These are phyloP conservation scores for Ennomos erosarius DNA, from an alignment of 2,888 invertebrate genomes.

Conservation along the genomic window DNA sequence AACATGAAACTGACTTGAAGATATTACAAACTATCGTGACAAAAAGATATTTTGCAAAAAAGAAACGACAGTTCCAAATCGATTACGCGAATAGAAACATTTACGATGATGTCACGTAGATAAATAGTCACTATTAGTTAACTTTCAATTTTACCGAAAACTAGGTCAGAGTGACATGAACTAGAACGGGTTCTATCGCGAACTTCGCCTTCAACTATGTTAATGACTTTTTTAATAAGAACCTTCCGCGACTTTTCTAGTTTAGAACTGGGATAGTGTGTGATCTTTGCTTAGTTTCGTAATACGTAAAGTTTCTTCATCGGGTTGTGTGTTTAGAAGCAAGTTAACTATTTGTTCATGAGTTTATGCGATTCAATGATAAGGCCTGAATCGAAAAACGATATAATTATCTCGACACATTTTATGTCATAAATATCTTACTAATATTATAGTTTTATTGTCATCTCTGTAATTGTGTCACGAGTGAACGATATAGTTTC, in stretches of 20 bases:
- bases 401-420: too few relatives aligned
- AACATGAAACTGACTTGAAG: too few relatives aligned
- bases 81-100: conserved; percentile 7
- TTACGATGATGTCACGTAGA: conserved; percentile 20
- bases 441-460: too few relatives aligned
- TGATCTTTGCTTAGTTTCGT: conserved; percentile 43
- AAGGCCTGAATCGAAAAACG: too few relatives aligned
- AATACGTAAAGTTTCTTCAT: conserved; percentile 46
- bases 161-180: conserved; percentile 46
- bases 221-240: conserved; percentile 40
- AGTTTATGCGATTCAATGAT: too few relatives aligned
- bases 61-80: conserved; percentile 11
- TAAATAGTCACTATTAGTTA: conserved; percentile 26
- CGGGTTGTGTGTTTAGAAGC: too few relatives aligned
- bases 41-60: conserved; percentile 19
- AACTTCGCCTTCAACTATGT: conserved; percentile 35
- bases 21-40: conserved; percentile 15
- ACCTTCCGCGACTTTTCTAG: conserved; percentile 38
- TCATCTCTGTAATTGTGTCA: too few relatives aligned
- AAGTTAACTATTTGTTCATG: too few relatives aligned
- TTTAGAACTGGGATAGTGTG: conserved; percentile 24
- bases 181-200: conserved; percentile 28
- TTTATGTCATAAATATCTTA: too few relatives aligned
- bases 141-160: conserved; percentile 39
- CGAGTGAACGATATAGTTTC: too few relatives aligned